Conservation (phyloP, 1,140 invertebrate genomes). For the Drosophila mayri region DNA sequence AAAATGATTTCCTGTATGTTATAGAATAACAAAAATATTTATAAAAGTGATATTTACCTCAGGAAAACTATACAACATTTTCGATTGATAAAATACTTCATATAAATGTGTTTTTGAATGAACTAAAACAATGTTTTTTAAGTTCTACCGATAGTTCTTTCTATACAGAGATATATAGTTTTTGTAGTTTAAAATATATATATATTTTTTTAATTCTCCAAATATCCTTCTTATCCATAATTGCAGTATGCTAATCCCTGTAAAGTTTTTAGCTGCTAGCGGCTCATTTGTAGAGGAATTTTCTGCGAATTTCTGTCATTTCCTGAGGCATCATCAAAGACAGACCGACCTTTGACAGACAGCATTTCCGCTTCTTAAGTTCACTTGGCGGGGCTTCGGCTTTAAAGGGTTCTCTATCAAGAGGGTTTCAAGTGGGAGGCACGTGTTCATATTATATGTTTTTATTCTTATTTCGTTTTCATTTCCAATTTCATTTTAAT, state of each 20-base stretch:
- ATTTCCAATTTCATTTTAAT: neutral
- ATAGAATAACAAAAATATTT: no score
- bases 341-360: constrained; percentile 34
- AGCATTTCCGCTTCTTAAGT: constrained; percentile 59
- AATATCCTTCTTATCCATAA: constrained; percentile 4
- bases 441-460: constrained; percentile 44
- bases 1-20: no score
- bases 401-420: constrained; percentile 36
- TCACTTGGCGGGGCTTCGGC: constrained; percentile 34
- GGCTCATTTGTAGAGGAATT: constrained; percentile 13
- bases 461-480: constrained; percentile 13
- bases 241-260: constrained; percentile 5
- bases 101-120: no score
- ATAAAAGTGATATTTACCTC: neutral
- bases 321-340: constrained; percentile 36
- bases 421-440: constrained; percentile 38
- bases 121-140: no score
- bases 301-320: constrained; percentile 21
- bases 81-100: no score
- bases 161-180: no score
- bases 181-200: neutral
- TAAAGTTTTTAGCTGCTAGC: neutral
- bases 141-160: no score
- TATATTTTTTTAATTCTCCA: neutral
- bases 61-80: no score